phyloP scores from a whole-genome alignment of 2,113 vertebrate genomes.

The Tricholaema leucomelas region DNA sequence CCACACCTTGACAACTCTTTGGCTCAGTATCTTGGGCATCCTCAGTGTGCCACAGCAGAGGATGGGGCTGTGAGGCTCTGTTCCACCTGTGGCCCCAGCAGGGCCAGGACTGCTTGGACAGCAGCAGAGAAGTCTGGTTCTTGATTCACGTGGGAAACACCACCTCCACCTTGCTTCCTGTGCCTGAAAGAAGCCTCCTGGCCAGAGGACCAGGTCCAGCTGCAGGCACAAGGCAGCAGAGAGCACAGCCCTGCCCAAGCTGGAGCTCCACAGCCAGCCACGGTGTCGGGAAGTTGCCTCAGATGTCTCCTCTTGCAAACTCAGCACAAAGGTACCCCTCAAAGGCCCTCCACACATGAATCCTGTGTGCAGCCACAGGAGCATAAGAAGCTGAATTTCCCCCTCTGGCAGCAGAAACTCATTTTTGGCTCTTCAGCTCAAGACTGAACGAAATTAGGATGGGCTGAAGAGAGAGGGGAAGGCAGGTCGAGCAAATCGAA shows the following conservation, averaged over 20 bases:
- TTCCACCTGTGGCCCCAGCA: background rate
- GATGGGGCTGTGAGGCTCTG: background rate
- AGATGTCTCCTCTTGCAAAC: background rate
- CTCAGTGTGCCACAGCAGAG: accelerated
- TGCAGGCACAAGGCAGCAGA: accelerated
- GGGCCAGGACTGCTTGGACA: accelerated
- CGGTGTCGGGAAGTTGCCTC: no score
- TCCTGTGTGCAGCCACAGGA: background rate
- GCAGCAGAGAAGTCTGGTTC: background rate
- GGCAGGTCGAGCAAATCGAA: background rate
- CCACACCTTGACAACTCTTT: no score
- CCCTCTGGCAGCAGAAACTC: background rate
- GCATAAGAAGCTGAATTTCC: background rate
- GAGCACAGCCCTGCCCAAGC: background rate
- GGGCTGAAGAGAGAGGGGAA: background rate
- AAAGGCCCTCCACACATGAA: accelerated
- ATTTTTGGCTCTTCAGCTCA: background rate
- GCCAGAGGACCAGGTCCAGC: background rate
- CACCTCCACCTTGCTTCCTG: background rate
- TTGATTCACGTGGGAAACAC: accelerated
- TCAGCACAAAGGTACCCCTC: background rate
- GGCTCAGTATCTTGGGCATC: background rate
- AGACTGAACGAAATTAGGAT: background rate
- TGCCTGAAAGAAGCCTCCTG: accelerated
- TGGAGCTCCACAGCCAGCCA: accelerated